Percentiles rank a stretch among this genome's conserved stretches.
phyloP scores from a whole-genome alignment of 2,888 invertebrate genomes.

The Ceramica pisi region DNA sequence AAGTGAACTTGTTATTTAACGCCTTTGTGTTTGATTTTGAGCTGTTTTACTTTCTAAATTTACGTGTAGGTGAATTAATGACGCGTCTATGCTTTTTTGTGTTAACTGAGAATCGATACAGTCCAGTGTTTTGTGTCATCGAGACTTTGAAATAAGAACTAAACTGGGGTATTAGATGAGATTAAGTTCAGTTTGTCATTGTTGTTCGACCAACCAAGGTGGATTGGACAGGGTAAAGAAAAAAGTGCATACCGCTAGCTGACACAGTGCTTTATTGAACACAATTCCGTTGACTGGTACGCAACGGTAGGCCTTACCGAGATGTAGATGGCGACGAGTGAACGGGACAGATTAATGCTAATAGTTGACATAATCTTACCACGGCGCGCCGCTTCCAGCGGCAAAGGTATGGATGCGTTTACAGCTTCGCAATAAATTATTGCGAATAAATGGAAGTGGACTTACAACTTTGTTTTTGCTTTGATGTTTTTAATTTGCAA shows the following conservation, averaged over 20 bases:
- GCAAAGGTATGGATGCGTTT: conserved; percentile 43
- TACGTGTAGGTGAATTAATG: conserved; percentile 63
- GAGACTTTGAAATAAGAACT: conserved; percentile 44
- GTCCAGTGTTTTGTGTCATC: conserved; percentile 35
- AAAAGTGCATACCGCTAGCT: conserved; percentile 88
- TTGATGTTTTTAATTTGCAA: conserved; percentile 1
- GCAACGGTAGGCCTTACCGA: conserved; percentile 76
- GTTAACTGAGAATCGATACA: conserved; percentile 32
- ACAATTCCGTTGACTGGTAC: conserved; percentile 80
- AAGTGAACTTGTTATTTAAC: conserved; percentile 79
- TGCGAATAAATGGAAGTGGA: conserved; percentile 43
- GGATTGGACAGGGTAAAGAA: conserved; percentile 78
- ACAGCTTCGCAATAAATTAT: conserved; percentile 52
- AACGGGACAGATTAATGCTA: conserved; percentile 64
- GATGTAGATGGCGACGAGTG: conserved; percentile 64
- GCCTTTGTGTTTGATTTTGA: conserved; percentile 70
- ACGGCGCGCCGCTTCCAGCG: conserved; percentile 36
- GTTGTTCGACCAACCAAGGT: conserved; percentile 75
- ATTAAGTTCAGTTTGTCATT: conserved; percentile 74
- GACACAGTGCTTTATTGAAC: conserved; percentile 89
- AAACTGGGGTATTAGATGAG: conserved; percentile 46
- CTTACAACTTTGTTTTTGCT: conserved; percentile 18
- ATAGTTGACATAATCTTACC: conserved; percentile 64
- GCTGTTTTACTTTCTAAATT: conserved; percentile 80
- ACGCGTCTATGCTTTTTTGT: conserved; percentile 25